Percentiles rank a stretch among this genome's conserved stretches.
Conservation (phyloP, 1,140 invertebrate species). For the Luehdorfia chinensis region DNA sequence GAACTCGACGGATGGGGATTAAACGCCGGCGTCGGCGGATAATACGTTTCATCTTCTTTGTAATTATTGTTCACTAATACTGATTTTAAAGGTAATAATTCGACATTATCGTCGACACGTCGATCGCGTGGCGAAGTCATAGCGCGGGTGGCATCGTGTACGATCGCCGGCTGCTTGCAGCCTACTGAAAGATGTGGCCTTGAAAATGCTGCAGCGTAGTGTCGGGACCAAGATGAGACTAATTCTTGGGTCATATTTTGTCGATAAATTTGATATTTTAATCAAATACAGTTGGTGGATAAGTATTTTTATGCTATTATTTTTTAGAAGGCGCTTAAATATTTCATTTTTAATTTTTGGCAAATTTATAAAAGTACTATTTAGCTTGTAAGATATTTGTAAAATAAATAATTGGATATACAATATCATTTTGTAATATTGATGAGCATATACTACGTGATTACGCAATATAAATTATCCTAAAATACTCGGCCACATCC, state of each 20-base stretch:
- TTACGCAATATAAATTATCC: neutral
- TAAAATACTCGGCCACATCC: conserved; percentile 12
- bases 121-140: conserved; percentile 59
- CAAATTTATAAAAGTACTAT: no score
- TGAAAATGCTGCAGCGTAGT: conserved; percentile 68
- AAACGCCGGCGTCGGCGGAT: conserved; percentile 44
- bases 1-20: conserved; percentile 61
- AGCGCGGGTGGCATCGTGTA: conserved; percentile 50
- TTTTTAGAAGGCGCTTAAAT: neutral
- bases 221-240: conserved; percentile 27
- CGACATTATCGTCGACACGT: conserved; percentile 57
- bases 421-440: neutral
- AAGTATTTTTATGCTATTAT: neutral
- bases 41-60: conserved; percentile 56
- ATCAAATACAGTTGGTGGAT: neutral
- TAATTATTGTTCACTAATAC: conserved; percentile 66
- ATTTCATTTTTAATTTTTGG: no score
- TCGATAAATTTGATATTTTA: neutral
- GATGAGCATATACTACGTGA: neutral
- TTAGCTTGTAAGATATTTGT: neutral
- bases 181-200: conserved; percentile 63
- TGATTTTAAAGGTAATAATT: conserved; percentile 66
- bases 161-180: conserved; percentile 52
- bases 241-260: conserved; percentile 4
- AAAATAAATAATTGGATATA: neutral